Evolutionary conservation across 2,797 vertebrate species (phyloP), one percentile per base, ranked within the genome.

Genomic region (Anguilla pacifica): DNA sequence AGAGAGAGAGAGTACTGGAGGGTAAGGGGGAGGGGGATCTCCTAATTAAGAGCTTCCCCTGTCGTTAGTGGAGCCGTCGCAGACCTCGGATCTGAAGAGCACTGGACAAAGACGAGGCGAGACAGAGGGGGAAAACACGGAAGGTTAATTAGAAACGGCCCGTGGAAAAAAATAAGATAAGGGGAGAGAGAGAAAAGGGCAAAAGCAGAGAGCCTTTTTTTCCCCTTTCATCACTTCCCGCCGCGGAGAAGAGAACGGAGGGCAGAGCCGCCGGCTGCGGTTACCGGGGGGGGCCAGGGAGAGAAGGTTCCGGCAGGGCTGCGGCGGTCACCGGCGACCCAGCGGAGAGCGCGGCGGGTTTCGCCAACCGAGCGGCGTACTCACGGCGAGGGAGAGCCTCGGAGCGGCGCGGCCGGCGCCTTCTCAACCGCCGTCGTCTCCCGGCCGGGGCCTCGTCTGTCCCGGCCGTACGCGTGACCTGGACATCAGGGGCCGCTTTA

Each of bases 11-110:
- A 86, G 22, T 72, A 89, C 70, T 74, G 74, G 79, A 77, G 43
- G 13, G 28, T 81, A 89, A 88, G 86, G 87, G 90, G 89, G 88
- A 89, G 87, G 39, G 57, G 59, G 83, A 25, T n/a, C 46, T 77
- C n/a, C 83, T 87, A 83, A 85, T 87, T 59, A 74, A 84, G 61
- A 28, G 86, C 19, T 55, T 85, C 86, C 86, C 55, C 13, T 59
- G 79, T 5, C 55, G 17, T 81, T 83, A 72, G 85, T 28, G 64
- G 61, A 28, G 25, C 81, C 31, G 55, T 15, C 22, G 46, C 28
- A 72, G 83, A 43, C 10, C 72, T 39, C 49, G 28, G 61, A 49
- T 67, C 57, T 43, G 22, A 82, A 87, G 86, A 28, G 46, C 67
- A 19, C 28, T 46, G 84, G 49, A 70, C n/a, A 61, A 13, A 55